Evolutionary conservation across 35 echinoderm and acorn worm species (phyloP).

Genomic region (Apostichopus japonicus): DNA sequence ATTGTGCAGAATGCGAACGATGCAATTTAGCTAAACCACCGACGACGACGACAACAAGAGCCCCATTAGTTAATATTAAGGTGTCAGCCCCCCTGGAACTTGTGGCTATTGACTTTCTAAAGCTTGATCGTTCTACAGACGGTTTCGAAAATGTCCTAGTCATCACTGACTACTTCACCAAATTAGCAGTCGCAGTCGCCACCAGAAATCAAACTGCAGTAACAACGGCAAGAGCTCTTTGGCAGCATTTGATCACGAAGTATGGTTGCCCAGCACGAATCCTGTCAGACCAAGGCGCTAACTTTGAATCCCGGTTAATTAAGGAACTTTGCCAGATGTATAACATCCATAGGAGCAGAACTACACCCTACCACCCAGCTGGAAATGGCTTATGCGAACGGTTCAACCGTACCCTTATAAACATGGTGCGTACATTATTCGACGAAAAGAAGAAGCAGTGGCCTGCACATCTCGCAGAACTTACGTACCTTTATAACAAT

Average conservation of each 20-base stretch:
- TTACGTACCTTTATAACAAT: no score
- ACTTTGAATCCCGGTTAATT: conserved; percentile 50
- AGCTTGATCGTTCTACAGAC: conserved; percentile 37
- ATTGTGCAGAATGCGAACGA: no score
- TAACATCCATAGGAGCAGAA: conserved; percentile 1
- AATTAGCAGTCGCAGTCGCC: conserved; percentile 61
- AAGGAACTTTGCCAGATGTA: conserved; percentile 58
- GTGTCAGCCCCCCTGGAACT: conserved; percentile 64
- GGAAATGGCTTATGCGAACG: conserved; percentile 44
- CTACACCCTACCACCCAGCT: conserved; percentile 29
- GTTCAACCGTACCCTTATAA: conserved; percentile 50
- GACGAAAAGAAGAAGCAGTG: no score
- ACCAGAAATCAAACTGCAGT: conserved; percentile 47
- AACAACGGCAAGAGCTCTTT: conserved; percentile 6
- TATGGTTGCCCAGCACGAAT: conserved; percentile 48
- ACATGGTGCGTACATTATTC: no score
- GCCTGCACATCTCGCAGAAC: no score
- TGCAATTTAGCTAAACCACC: conserved; percentile 26
- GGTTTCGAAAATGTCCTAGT: conserved; percentile 72
- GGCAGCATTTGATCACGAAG: background rate
- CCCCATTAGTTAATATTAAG: conserved; percentile 53
- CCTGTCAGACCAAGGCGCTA: conserved; percentile 18
- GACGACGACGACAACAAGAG: background rate
- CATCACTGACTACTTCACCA: conserved; percentile 12
- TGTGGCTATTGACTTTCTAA: conserved; percentile 54